Conservation (phyloP, 2,113 vertebrate genomes). For the Lepisosteus oculatus region DNA sequence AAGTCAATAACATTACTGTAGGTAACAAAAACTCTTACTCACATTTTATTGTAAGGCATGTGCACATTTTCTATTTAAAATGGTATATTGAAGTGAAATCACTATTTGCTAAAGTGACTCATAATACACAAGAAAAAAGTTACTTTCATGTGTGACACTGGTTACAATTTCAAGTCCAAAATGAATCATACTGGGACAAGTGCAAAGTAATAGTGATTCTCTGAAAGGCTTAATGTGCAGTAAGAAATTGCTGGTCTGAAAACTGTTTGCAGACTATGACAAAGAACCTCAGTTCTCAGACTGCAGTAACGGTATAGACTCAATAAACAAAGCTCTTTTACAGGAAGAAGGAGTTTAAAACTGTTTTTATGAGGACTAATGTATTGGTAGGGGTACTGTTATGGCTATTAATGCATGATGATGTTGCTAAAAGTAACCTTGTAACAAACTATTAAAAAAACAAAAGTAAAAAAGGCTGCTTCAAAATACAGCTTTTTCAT, state of each 20-base stretch:
- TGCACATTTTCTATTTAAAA: constrained; percentile 3
- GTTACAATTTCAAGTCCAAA: constrained; percentile 12
- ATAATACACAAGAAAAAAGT: constrained; percentile 6
- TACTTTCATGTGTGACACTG: constrained; percentile 17
- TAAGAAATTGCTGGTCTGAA: constrained; percentile 9
- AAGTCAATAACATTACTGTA: too few species aligned
- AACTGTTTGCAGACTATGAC: constrained; percentile 22
- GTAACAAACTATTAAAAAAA: too few species aligned
- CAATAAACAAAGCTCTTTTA: too few species aligned
- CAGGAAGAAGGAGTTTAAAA: constrained; percentile 21
- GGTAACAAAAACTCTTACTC: not conserved
- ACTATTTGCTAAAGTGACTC: not conserved
- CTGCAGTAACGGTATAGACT: too few species aligned
- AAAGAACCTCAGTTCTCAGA: not conserved
- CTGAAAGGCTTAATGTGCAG: constrained; percentile 6
- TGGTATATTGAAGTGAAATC: constrained; percentile 15
- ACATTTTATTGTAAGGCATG: not conserved
- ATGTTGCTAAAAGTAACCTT: too few species aligned
- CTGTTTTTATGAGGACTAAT: not conserved
- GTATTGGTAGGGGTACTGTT: too few species aligned
- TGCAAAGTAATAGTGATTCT: constrained; percentile 18
- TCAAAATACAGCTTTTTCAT: too few species aligned
- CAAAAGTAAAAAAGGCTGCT: too few species aligned
- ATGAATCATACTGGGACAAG: constrained; percentile 6
- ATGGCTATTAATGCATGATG: too few species aligned